A percentile compares a stretch with the other conserved stretches of the same genome.
Conservation (phyloP, 2,797 vertebrate species). For the Microchirus variegatus region DNA sequence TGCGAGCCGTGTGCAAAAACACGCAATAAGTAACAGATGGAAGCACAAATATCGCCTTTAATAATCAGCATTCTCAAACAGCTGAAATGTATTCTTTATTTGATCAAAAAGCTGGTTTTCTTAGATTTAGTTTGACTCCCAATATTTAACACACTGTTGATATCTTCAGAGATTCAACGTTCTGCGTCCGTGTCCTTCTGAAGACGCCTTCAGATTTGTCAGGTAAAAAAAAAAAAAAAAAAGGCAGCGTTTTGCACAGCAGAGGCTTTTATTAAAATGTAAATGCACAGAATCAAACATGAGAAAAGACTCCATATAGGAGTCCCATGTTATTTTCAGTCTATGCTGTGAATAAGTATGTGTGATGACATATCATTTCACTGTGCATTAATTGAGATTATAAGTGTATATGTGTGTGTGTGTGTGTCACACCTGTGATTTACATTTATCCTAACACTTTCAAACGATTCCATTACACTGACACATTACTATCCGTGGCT, state of each 20-base stretch:
- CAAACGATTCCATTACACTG: slow-evolving; percentile 1
- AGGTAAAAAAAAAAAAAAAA: neutral
- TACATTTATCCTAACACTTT: neutral
- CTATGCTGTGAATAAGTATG: slow-evolving; percentile 33
- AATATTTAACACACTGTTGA: slow-evolving; percentile 15
- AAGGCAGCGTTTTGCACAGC: neutral
- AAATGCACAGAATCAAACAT: slow-evolving; percentile 4
- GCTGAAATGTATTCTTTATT: neutral
- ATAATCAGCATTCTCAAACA: slow-evolving; percentile 34
- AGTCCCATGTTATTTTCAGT: slow-evolving; percentile 10
- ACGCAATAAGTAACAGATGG: slow-evolving; percentile 40
- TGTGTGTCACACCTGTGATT: no score
- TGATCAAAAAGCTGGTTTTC: slow-evolving; percentile 15
- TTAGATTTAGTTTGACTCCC: slow-evolving; percentile 1
- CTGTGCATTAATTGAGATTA: neutral
- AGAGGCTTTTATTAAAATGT: neutral
- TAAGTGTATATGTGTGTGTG: no score
- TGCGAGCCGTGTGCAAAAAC: neutral
- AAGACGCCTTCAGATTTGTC: slow-evolving; percentile 22
- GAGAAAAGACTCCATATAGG: neutral
- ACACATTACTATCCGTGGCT: slow-evolving; percentile 3
- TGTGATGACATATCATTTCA: slow-evolving; percentile 14
- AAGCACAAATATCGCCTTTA: slow-evolving; percentile 29
- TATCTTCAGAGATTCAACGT: neutral
- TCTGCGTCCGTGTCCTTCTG: slow-evolving; percentile 12